Evolutionary conservation across 2,888 invertebrate genomes (phyloP), one percentile per base, ranked within the genome.

Genomic region (Pomacea canaliculata): DNA sequence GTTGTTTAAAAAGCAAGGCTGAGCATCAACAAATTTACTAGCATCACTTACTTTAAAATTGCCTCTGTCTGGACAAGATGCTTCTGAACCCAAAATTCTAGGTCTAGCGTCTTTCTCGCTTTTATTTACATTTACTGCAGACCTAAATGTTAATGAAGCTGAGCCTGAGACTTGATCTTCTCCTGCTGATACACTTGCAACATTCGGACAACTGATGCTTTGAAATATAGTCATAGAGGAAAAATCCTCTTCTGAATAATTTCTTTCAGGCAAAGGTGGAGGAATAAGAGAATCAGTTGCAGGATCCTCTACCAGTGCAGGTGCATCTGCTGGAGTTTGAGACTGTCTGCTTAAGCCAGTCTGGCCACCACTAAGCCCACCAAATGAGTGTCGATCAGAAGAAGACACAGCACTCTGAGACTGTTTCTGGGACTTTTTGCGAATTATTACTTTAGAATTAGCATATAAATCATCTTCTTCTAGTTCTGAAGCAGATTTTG

Each of bases 371-470:
- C 8, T 27, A 13, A 19, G 18, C 9, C 19, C 63, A 63, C 76
- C 71, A 49, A 49, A 66, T 65, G 67, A 67, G 49, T 27, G 65
- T 37, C 70, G 63, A 13, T 70, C 66, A 18, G 70, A 76, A 18
- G 70, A 76, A 8, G 7, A 16, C 51, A 56, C 7, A 56, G 51
- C 10, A 13, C 10, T 7, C 8, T 66, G 70, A 56, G 70, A 76
- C 65, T 65, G 71, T 23, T 73, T 79, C 68, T 81, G 80, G 37
- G 84, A 84, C 67, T 80, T 76, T 79, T 85, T 85, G 49, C 82
- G 73, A 66, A 84, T 80, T 46, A 85, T 70, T 46, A 85, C 82
- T 70, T 84, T 83, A 66, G 84, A 83, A 78, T 85, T 85, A 37
- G 85, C 84, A 77, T 85, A 85, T n/a, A 85, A 78, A 73, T 84